Evolutionary conservation across 2,888 invertebrate species (phyloP).

Genomic region (Peribatodes rhomboidaria): DNA sequence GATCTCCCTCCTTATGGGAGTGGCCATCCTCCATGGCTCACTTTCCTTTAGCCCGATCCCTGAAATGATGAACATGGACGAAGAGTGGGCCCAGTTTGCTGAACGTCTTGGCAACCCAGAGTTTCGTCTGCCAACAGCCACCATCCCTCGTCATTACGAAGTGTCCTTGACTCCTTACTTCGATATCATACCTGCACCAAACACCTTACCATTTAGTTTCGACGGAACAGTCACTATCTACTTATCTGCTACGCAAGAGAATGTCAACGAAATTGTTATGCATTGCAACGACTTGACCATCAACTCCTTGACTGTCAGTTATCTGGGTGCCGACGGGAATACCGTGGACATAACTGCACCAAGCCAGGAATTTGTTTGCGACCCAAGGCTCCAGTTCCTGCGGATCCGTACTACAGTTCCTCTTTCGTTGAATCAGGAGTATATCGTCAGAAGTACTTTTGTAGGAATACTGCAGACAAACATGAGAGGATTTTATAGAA

Average conservation of each 20-base stretch:
- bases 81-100: constrained; percentile 71
- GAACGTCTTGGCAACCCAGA: constrained; percentile 60
- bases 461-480: constrained; percentile 89
- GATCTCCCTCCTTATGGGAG: constrained; percentile 63
- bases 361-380: constrained; percentile 58
- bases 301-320: constrained; percentile 70
- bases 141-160: constrained; percentile 84
- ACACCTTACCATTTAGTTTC: constrained; percentile 69
- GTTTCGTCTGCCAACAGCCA: constrained; percentile 79
- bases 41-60: constrained; percentile 68
- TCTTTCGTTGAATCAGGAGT: constrained; percentile 69
- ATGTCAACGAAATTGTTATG: constrained; percentile 66
- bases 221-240: constrained; percentile 74
- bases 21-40: constrained; percentile 64
- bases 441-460: constrained; percentile 88
- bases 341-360: constrained; percentile 49
- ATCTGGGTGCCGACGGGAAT: constrained; percentile 27
- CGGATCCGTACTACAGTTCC: constrained; percentile 55
- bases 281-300: constrained; percentile 76
- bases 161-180: constrained; percentile 84
- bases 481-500: constrained; percentile 93
- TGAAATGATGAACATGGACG: constrained; percentile 55
- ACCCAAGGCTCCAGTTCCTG: constrained; percentile 65
- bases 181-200: constrained; percentile 50
- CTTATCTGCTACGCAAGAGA: constrained; percentile 49